Base-by-base conservation (phyloP, 2,113 vertebrate genomes). In the Balaeniceps rex region DNA sequence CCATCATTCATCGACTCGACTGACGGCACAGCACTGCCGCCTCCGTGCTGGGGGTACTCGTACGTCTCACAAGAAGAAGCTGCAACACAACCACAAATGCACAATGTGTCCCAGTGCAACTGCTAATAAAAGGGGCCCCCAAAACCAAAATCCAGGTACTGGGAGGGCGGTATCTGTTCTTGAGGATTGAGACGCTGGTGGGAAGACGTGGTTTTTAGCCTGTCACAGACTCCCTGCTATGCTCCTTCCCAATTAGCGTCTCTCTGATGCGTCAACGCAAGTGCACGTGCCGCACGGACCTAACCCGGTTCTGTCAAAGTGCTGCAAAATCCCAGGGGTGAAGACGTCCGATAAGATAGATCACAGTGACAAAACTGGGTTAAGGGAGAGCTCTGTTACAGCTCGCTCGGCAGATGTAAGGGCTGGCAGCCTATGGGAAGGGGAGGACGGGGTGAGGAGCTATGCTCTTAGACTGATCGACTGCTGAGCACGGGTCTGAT, bases 51-150 rank as follows among this genome's bases (percentile, higher is more conserved):
- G 7, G 99, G 99, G 91, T 99, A 99, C 90, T 98, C 99, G 15
- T 98, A 99, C 2, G 98, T 99, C 98, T 99, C 99, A 34, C 99
- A 99, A 49, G 99, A 99, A 65, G 99, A 99, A 87, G 99, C 99
- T 99, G 97, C 14, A 92, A 90, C 31, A 93, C 29, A 96, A 90
- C 38, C 91, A 96, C 72, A 94, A 83, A 94, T 17, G 36, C 29
- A 88, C 5, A 58, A 28, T 1, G 0, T 54, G 66, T 86, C 51
- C 55, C 64, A 68, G 25, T 4, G 8, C 66, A 69, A 14, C 36
- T 57, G 29, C 33, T 61, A 49, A 79, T 8, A 58, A 64, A 80
- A 64, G 19, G 10, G 25, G 13, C 4, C 40, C 55, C 44, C 46
- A 23, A n/a, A 87, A 96, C 77, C 40, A 79, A 91, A 92, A 76